These are phyloP conservation scores for Hirtodrosophila cameraria DNA, from an alignment of 2,888 invertebrate genomes.

Conservation along the genomic window DNA sequence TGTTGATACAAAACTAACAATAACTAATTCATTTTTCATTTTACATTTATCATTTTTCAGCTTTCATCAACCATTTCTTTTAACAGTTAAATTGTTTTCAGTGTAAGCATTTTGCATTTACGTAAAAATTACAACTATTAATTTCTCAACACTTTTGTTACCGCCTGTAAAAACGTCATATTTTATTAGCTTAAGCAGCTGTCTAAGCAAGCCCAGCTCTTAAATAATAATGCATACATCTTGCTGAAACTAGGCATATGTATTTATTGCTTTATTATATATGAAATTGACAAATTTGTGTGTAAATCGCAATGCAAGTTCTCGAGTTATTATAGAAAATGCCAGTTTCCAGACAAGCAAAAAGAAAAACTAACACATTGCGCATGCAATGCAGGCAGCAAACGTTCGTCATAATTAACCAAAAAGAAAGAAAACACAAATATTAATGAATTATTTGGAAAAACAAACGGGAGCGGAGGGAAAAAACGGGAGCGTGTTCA, in stretches of 20 bases:
- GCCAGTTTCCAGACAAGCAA: no score
- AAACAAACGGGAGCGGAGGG: constrained; percentile 61
- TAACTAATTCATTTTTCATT: constrained; percentile 49
- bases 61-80: constrained; percentile 15
- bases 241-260: not conserved
- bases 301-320: constrained; percentile 14
- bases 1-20: constrained; percentile 40
- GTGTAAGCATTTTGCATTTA: constrained; percentile 15
- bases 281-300: constrained; percentile 4
- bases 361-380: constrained; percentile 39
- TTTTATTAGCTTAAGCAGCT: not conserved
- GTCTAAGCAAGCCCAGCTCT: constrained; percentile 18
- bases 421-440: constrained; percentile 57
- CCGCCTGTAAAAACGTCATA: constrained; percentile 4
- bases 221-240: constrained; percentile 12
- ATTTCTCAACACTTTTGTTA: constrained; percentile 42
- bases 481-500: not conserved
- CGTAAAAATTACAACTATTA: constrained; percentile 33
- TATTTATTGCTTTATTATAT: not conserved
- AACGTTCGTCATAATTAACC: constrained; percentile 81
- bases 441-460: constrained; percentile 84
- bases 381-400: constrained; percentile 68
- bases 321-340: not conserved
- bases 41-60: constrained; percentile 30
- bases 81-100: constrained; percentile 12